Evolutionary conservation across 2,888 invertebrate genomes (phyloP).

Genomic region (Drosophila anomelani): DNA sequence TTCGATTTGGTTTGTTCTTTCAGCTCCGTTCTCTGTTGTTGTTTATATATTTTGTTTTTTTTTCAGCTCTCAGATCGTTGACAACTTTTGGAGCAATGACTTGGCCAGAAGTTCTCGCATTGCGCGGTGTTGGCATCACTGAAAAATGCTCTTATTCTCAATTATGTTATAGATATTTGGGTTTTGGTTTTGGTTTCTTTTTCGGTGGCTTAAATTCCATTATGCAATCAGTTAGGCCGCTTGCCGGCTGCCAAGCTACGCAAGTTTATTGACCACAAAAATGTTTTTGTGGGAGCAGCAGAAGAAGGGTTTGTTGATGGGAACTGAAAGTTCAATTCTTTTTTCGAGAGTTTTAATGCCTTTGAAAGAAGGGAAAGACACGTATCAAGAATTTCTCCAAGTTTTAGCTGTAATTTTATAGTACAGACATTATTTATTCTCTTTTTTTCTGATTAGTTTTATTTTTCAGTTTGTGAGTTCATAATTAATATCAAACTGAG

Average conservation of each 20-base stretch:
- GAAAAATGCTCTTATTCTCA: constrained; percentile 80
- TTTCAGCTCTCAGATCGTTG: constrained; percentile 57
- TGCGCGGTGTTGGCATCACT: constrained; percentile 10
- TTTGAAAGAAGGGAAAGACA: not conserved
- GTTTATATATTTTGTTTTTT: constrained; percentile 21
- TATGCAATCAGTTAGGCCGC: constrained; percentile 74
- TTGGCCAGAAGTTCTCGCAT: constrained; percentile 47
- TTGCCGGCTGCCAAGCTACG: constrained; percentile 68
- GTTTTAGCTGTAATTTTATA: not conserved
- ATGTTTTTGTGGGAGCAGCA: not conserved
- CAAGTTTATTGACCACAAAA: constrained; percentile 75
- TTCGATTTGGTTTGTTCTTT: constrained; percentile 57
- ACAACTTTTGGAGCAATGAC: constrained; percentile 70
- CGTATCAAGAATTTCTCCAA: constrained; percentile 4
- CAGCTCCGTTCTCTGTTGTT: constrained; percentile 20
- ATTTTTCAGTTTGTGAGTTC: not conserved
- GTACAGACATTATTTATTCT: not conserved
- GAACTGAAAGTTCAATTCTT: constrained; percentile 20
- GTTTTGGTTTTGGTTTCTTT: constrained; percentile 29
- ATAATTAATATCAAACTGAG: not conserved
- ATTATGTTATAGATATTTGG: constrained; percentile 73
- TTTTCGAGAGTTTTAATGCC: constrained; percentile 3
- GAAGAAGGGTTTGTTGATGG: constrained; percentile 17
- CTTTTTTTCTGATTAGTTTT: not conserved
- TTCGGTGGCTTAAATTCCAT: constrained; percentile 64